phyloP scores from a whole-genome alignment of 2,113 vertebrate genomes.

The Centropristis striata region DNA sequence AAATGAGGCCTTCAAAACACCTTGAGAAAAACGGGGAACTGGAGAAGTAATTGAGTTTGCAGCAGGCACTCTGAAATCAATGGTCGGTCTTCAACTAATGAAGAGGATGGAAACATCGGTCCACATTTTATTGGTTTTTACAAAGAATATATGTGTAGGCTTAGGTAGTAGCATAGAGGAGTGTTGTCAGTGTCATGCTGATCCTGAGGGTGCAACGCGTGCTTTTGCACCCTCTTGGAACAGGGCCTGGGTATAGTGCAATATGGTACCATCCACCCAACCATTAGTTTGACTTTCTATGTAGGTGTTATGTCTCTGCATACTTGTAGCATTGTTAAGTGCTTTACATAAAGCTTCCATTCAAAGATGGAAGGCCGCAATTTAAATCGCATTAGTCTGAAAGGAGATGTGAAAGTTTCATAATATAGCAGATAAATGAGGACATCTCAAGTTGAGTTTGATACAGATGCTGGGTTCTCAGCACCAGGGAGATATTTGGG shows the following conservation, averaged over 20 bases:
- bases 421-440: neutral
- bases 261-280: too few species aligned
- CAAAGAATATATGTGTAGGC: neutral
- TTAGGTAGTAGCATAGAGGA: too few species aligned
- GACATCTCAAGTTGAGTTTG: neutral
- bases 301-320: neutral
- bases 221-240: too few species aligned
- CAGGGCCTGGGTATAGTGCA: neutral
- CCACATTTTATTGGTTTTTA: neutral
- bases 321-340: neutral
- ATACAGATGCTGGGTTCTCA: neutral
- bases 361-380: neutral
- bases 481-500: neutral
- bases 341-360: slow-evolving; percentile 22
- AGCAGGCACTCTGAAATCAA: slow-evolving; percentile 30
- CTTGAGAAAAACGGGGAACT: slow-evolving; percentile 17
- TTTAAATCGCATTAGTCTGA: neutral
- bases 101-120: neutral
- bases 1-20: slow-evolving; percentile 24
- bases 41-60: slow-evolving; percentile 35
- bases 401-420: neutral
- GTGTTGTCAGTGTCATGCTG: too few species aligned
- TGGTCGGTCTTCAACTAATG: slow-evolving; percentile 16
- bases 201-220: too few species aligned
- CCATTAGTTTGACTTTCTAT: neutral